Evolutionary conservation across 2,113 vertebrate species (phyloP).

Genomic region (Tupaia chinensis): DNA sequence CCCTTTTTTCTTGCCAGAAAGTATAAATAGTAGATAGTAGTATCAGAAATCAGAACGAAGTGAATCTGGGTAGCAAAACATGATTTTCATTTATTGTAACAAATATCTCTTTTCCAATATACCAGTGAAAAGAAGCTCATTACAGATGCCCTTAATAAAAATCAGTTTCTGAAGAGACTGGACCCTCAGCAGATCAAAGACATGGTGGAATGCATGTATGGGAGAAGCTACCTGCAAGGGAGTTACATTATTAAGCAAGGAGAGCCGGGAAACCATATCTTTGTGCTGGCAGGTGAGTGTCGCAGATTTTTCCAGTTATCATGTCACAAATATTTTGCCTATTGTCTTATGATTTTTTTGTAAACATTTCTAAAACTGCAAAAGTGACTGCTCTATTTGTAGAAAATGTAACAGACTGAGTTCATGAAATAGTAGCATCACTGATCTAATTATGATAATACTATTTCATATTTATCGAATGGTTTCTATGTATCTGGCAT

Average conservation of each 20-base stretch:
- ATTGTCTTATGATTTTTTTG: constrained; percentile 23
- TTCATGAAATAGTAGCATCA: background rate
- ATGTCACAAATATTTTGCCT: constrained; percentile 2
- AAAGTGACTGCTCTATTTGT: constrained; percentile 16
- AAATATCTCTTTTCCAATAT: constrained; percentile 35
- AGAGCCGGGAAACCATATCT: constrained; percentile 94
- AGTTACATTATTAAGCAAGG: constrained; percentile 94
- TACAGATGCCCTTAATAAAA: constrained; percentile 93
- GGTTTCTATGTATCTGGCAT: background rate
- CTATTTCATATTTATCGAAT: background rate
- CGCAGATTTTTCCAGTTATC: background rate
- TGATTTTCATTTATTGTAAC: background rate
- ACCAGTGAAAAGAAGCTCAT: constrained; percentile 94
- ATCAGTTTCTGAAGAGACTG: constrained; percentile 95
- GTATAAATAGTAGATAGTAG: background rate
- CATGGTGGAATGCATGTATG: constrained; percentile 98
- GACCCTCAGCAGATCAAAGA: constrained; percentile 94
- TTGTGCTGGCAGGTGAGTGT: constrained; percentile 93
- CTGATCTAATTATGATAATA: background rate
- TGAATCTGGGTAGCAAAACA: constrained; percentile 8
- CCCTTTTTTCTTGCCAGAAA: background rate
- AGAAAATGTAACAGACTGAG: constrained; percentile 11
- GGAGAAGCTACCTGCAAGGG: constrained; percentile 92
- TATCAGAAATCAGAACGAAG: constrained; percentile 3
- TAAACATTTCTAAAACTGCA: constrained; percentile 13